phyloP scores from a whole-genome alignment of 1,140 invertebrate genomes.

The Penaeus japonicus region DNA sequence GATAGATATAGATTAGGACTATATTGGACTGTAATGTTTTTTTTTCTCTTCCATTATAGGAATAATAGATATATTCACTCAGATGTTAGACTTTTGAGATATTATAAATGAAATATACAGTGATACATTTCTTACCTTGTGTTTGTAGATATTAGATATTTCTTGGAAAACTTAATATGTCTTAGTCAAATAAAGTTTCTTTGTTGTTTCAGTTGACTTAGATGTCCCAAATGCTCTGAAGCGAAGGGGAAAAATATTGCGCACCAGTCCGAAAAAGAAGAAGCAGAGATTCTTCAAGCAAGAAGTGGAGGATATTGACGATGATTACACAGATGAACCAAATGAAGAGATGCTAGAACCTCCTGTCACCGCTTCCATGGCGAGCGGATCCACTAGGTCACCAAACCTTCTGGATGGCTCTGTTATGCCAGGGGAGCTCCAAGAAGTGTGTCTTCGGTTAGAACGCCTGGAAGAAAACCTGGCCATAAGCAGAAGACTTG shows the following conservation, averaged over 20 bases:
- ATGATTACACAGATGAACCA: background rate
- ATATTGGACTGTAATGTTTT: too few relatives aligned
- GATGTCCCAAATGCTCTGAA: background rate
- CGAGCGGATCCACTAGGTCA: background rate
- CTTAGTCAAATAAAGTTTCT: too few relatives aligned
- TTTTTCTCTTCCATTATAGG: too few relatives aligned
- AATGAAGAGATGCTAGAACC: background rate
- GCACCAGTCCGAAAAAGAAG: background rate
- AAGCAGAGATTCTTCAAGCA: conserved; percentile 19
- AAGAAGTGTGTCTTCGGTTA: conserved; percentile 17
- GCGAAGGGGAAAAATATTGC: background rate
- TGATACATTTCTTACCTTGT: too few relatives aligned
- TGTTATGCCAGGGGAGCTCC: background rate
- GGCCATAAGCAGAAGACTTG: conserved; percentile 4
- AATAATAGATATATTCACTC: too few relatives aligned
- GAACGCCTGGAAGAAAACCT: conserved; percentile 32
- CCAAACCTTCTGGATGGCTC: background rate
- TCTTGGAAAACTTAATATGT: too few relatives aligned
- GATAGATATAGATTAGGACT: too few relatives aligned
- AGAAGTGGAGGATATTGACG: conserved; percentile 13
- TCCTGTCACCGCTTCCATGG: background rate
- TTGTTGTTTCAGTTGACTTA: too few relatives aligned
- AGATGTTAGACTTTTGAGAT: too few relatives aligned
- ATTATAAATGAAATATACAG: too few relatives aligned
- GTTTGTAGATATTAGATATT: too few relatives aligned